Percentiles rank a stretch among this genome's conserved stretches.
Conservation (phyloP, 2,797 vertebrate species). For the Holocentrus rufus region DNA sequence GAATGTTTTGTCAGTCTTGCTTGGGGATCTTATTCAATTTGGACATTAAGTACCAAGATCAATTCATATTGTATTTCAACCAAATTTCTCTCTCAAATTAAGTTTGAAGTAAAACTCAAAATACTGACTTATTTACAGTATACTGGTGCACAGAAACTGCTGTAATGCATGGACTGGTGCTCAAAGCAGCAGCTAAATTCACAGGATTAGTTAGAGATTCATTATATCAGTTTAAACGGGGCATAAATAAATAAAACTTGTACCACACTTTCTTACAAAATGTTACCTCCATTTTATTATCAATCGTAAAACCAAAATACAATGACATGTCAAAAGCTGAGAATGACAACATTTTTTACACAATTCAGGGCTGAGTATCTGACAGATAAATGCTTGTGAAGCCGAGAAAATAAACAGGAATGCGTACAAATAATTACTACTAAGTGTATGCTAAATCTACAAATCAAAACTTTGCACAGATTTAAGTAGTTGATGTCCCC, state of each 20-base stretch:
- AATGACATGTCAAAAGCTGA: slow-evolving; percentile 28
- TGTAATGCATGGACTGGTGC: neutral
- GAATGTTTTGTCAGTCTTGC: neutral
- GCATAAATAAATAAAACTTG: slow-evolving; percentile 8
- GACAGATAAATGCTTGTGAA: slow-evolving; percentile 28
- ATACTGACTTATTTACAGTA: neutral
- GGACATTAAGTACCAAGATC: neutral
- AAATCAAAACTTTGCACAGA: slow-evolving; percentile 58
- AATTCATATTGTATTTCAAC: too few relatives aligned
- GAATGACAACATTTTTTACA: slow-evolving; percentile 46
- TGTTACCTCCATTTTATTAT: slow-evolving; percentile 65
- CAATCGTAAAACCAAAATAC: slow-evolving; percentile 47
- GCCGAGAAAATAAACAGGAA: neutral
- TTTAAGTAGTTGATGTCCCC: slow-evolving; percentile 3
- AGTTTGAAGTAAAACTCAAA: neutral
- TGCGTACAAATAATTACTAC: slow-evolving; percentile 40
- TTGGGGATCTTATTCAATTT: neutral
- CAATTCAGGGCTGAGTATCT: slow-evolving; percentile 31
- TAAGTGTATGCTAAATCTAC: slow-evolving; percentile 44
- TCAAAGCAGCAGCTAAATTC: neutral
- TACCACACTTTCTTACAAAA: slow-evolving; percentile 57
- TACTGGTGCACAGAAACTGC: neutral
- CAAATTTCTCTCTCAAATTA: too few relatives aligned
- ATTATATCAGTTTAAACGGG: too few relatives aligned
- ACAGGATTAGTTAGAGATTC: neutral